These are phyloP conservation scores for Dicrostonyx torquatus DNA, from an alignment of 2,797 vertebrate genomes.

Conservation along the genomic window DNA sequence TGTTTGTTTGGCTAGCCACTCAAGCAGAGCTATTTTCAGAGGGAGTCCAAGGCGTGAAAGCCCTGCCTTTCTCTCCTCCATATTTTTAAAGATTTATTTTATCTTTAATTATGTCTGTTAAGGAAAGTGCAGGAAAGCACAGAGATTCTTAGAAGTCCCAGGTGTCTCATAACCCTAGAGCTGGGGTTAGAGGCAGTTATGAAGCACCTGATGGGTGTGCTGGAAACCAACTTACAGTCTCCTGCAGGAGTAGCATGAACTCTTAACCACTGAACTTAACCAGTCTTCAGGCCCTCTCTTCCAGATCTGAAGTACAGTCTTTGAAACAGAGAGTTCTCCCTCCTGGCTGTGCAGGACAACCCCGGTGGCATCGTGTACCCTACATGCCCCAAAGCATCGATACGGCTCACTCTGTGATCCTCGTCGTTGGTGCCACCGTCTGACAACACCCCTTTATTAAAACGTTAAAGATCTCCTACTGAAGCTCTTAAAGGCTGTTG, in stretches of 20 bases:
- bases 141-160: neutral
- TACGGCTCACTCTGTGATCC: neutral
- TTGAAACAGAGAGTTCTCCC: neutral
- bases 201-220: neutral
- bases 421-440: neutral
- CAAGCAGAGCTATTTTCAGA: constrained; percentile 37
- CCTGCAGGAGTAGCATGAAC: neutral
- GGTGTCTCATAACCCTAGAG: neutral
- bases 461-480: neutral
- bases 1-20: neutral
- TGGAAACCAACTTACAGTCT: no score
- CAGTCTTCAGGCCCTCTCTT: neutral
- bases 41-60: neutral
- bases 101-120: neutral
- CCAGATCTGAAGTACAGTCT: neutral
- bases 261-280: neutral
- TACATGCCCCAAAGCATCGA: neutral
- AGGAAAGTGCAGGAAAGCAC: neutral
- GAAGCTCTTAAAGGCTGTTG: neutral
- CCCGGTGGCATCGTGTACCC: neutral
- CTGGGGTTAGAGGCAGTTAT: neutral
- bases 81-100: neutral
- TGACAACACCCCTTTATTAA: neutral
- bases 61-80: neutral
- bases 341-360: neutral